Base-by-base conservation (phyloP, 2,888 invertebrate genomes). In the Branchellion lobata region DNA sequence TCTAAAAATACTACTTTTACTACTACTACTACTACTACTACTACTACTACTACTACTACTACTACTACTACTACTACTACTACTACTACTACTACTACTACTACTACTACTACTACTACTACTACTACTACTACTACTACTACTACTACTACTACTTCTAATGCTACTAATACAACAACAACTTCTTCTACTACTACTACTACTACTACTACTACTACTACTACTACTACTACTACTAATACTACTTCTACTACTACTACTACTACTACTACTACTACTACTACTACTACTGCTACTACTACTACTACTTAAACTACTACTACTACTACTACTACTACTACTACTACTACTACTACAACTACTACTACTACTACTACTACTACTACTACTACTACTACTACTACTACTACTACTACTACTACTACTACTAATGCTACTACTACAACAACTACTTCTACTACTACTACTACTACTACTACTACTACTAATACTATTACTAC, bases 391-490 rank as follows among this genome's bases (percentile, higher is more conserved):
- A 57, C 61, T 57, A 57, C 61, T 57, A 57, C 61, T 57, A 57
- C 61, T 24, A 57, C 61, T 57, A 57, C 61, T 57, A 57, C 61
- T 24, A 57, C 61, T 57, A 57, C 61, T 57, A 57, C 61, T 57
- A 57, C 61, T 57, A 57, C 61, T 57, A 57, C 61, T 24, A 57
- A 5, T 57, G 21, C 61, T 24, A 57, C 61, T 57, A 57, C 61
- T 24, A 57, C 61, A 14, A 57, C 61, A 14, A 57, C 61, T 57
- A 57, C 61, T 24, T 14, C 61, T 24, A 57, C 61, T 57, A 57
- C 61, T 57, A 57, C 61, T 57, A 57, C 61, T 57, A 57, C n/a
- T 57, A 57, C 61, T 57, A 57, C 61, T 57, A 57, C 61, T 78
- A 27, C 11, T 47, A 65, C 29, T n/a, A 65, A 3, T n/a, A 65